Evolutionary conservation across 2,113 vertebrate genomes (phyloP).

Genomic region (pig (Sus scrofa)): DNA sequence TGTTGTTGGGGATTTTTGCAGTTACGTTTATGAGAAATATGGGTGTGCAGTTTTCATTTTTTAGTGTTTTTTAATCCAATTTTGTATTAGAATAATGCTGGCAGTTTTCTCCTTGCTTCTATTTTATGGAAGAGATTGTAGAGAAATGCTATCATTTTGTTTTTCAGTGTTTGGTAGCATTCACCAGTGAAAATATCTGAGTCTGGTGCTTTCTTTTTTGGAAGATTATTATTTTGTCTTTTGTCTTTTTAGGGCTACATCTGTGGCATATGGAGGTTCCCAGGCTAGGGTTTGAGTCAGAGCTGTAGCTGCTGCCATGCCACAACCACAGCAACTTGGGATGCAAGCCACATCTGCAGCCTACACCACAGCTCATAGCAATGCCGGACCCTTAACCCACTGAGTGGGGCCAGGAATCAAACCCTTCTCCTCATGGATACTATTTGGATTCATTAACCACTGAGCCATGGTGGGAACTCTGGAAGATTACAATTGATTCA

Average conservation of each 20-base stretch:
- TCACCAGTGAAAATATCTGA: background rate
- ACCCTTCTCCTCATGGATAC: too few species aligned
- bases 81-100: background rate
- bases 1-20: background rate
- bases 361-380: too few species aligned
- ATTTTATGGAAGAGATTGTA: background rate
- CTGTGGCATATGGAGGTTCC: too few species aligned
- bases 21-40: background rate
- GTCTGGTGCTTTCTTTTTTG: background rate
- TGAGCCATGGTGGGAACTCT: too few species aligned
- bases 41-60: background rate
- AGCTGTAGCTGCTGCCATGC: too few species aligned
- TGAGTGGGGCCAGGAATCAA: too few species aligned
- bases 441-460: too few species aligned
- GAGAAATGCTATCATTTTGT: background rate
- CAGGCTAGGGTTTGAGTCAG: too few species aligned
- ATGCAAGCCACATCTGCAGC: too few species aligned
- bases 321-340: too few species aligned
- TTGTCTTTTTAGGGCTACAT: too few species aligned
- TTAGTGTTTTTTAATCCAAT: background rate
- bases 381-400: too few species aligned
- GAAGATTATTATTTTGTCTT: background rate
- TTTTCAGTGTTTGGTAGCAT: background rate
- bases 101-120: background rate
- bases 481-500: background rate